Percentiles rank a stretch among this genome's conserved stretches.
These are phyloP conservation scores for Miniopterus natalensis DNA, from an alignment of 2,113 vertebrate genomes.

Conservation along the genomic window DNA sequence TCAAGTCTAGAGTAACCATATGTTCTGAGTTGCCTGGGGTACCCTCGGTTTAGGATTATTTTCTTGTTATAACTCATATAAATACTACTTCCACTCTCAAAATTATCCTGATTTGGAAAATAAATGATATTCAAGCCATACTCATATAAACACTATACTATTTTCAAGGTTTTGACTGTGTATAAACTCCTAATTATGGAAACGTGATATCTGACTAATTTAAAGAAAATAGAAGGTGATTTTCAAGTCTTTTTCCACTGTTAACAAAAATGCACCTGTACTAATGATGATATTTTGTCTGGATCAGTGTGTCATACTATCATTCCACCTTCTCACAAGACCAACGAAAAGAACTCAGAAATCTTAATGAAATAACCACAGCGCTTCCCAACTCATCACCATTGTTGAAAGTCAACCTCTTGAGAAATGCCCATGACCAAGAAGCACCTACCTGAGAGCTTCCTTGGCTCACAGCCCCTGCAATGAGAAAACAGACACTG, in stretches of 20 bases:
- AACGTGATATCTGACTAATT: neutral
- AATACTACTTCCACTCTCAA: neutral
- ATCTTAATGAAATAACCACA: neutral
- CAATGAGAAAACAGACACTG: conserved; percentile 1
- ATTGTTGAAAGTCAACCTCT: neutral
- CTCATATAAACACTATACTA: neutral
- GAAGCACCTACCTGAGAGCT: neutral
- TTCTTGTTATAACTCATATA: neutral
- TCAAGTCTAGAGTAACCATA: neutral
- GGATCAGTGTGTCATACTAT: neutral
- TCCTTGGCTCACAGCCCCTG: conserved; percentile 71
- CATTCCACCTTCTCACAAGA: neutral
- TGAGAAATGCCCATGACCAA: neutral
- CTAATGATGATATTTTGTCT: neutral
- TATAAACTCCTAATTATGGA: neutral
- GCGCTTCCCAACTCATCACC: neutral
- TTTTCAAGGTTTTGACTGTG: neutral
- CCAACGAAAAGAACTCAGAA: neutral
- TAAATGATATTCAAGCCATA: neutral
- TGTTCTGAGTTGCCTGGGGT: neutral
- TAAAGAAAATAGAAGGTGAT: neutral
- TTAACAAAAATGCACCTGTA: neutral
- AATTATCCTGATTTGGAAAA: conserved; percentile 28
- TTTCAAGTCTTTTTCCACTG: neutral
- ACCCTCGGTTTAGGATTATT: neutral